Conservation (phyloP, 2,113 vertebrate genomes). For the Caloenas nicobarica region DNA sequence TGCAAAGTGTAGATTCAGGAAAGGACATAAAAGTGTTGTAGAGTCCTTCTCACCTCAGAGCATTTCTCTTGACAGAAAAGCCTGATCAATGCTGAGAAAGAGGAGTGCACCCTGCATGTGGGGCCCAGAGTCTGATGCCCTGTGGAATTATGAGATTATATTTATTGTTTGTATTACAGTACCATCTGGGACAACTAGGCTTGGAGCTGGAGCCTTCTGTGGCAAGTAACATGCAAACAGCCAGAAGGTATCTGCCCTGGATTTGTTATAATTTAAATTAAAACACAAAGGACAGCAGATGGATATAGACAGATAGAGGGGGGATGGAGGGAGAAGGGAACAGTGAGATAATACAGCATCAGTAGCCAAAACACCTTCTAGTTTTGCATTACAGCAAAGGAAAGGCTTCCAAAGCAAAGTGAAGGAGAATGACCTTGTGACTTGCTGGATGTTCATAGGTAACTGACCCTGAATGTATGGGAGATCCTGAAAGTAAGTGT, state of each 20-base stretch:
- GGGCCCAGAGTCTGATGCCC: neutral
- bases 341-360: fast-evolving
- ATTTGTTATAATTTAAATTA: neutral
- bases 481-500: neutral
- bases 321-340: fast-evolving
- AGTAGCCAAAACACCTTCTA: neutral
- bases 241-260: neutral
- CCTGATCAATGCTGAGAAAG: neutral
- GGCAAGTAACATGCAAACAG: neutral
- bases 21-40: neutral
- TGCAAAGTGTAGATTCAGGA: neutral
- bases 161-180: neutral
- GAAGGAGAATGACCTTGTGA: neutral
- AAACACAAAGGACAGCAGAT: neutral
- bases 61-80: neutral
- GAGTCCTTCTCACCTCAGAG: neutral
- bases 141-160: constrained; percentile 6
- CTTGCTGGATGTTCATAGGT: neutral
- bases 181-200: neutral
- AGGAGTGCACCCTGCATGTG: neutral
- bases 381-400: neutral
- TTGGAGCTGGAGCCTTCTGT: neutral
- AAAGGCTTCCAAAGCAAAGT: neutral
- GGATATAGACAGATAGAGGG: neutral
- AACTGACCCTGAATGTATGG: neutral